A percentile compares a stretch with the other conserved stretches of the same genome.
Evolutionary conservation across 1,140 invertebrate genomes (phyloP).

Genomic region (Drosophila albomicans): DNA sequence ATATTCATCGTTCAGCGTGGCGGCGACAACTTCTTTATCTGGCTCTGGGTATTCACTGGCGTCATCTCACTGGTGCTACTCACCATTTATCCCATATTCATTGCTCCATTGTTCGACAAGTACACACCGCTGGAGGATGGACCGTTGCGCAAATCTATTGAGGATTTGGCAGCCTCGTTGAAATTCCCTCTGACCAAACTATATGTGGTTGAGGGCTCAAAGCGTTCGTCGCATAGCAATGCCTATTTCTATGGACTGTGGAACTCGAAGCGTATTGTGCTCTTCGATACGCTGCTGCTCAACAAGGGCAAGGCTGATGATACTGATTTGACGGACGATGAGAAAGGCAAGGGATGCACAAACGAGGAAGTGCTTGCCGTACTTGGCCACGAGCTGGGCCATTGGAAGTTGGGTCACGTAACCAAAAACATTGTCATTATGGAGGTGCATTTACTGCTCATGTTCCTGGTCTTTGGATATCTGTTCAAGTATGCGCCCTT

Average conservation of each 20-base stretch:
- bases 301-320: constrained; percentile 84
- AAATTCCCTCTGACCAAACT: constrained; percentile 97
- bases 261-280: constrained; percentile 98
- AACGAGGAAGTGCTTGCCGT: constrained; percentile 98
- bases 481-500: constrained; percentile 92
- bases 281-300: constrained; percentile 95
- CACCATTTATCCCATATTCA: constrained; percentile 98
- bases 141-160: constrained; percentile 93
- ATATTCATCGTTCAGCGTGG: constrained; percentile 96
- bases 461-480: constrained; percentile 95
- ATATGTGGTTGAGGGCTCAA: constrained; percentile 99
- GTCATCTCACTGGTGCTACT: constrained; percentile 91
- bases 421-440: constrained; percentile 94
- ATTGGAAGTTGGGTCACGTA: constrained; percentile 98
- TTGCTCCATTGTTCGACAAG: constrained; percentile 99
- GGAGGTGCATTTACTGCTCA: constrained; percentile 90
- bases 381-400: constrained; percentile 98
- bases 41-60: constrained; percentile 96
- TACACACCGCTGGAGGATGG: constrained; percentile 98
- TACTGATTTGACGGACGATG: constrained; percentile 82
- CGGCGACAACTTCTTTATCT: constrained; percentile 97
- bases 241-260: constrained; percentile 99
- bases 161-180: constrained; percentile 93
- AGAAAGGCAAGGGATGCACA: constrained; percentile 91
- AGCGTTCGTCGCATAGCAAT: constrained; percentile 98